Base-by-base conservation (phyloP, 2,888 invertebrate genomes). In the Epistrophe grossulariae region DNA sequence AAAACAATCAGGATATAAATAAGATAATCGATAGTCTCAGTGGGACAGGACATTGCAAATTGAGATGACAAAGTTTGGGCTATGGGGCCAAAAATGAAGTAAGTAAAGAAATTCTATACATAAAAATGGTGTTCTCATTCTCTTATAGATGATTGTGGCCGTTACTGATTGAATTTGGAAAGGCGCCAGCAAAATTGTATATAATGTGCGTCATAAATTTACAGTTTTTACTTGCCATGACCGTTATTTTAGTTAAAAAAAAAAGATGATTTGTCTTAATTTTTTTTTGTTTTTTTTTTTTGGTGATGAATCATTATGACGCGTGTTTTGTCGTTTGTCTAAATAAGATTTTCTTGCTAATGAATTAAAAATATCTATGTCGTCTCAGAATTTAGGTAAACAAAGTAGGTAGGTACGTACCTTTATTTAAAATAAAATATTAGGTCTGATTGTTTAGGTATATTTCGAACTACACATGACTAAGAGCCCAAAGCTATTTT, bases 21-120 rank as follows among this genome's bases (percentile, higher is more conserved):
- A 31, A 70, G 84, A 50, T 50, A 85, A 78, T 81, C 84, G 73
- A 85, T 85, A 68, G 60, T 24, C 48, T 60, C 71, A 62, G 72
- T 68, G 35, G 68, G 35, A 50, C 50, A 68, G 84, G 72, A 62
- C 68, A 64, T 24, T 60, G 31, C 40, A 57, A 82, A 64, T 77
- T 78, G n/a, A 73, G 84, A 76, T 45, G 76, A 66, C 76, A 38
- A 55, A 55, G 9, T 2, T 8, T 3, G 3, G 11, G 8, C 5
- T 45, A 52, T 10, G 19, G 52, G 24, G 24, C 52, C 52, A 70
- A 50, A 48, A 52, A 48, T 70, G 43, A 70, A 79, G 73, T 73
- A 57, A 60, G 24, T 2, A 50, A 64, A 43, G 40, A 55, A 17
- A n/a, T 55, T 55, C 3, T 28, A 9, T 55, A 13, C n/a, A 24